phyloP scores from a whole-genome alignment of 2,888 invertebrate species.

The Callyntrura sp. region DNA sequence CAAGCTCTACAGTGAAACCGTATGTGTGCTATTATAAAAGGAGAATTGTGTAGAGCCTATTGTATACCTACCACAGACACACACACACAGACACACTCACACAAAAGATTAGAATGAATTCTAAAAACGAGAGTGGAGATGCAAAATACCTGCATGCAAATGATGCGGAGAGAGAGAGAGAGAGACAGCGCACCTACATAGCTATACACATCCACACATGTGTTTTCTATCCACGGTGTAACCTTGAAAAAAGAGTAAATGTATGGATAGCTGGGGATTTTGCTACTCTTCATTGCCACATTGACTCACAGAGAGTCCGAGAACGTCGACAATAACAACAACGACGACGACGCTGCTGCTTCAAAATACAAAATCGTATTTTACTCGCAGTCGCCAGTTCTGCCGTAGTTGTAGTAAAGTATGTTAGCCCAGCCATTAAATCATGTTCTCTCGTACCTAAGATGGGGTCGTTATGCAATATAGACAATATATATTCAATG shows the following conservation, averaged over 20 bases:
- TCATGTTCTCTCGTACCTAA: neutral
- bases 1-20: too few relatives aligned
- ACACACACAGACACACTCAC: neutral
- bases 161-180: constrained; percentile 14
- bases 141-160: constrained; percentile 50
- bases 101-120: neutral
- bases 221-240: neutral
- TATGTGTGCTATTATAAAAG: neutral
- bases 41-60: neutral
- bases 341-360: too few relatives aligned
- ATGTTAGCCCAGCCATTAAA: too few relatives aligned
- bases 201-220: neutral
- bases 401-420: too few relatives aligned
- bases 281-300: neutral
- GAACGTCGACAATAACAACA: too few relatives aligned
- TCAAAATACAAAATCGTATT: too few relatives aligned
- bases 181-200: neutral
- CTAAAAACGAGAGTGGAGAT: neutral
- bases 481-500: neutral
- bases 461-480: neutral
- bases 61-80: neutral
- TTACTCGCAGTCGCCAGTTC: too few relatives aligned
- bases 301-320: too few relatives aligned
- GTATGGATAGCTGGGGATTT: neutral
- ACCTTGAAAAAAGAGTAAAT: constrained; percentile 35